Base-by-base conservation (phyloP, 2,888 invertebrate species). In the Dione vanillae region DNA sequence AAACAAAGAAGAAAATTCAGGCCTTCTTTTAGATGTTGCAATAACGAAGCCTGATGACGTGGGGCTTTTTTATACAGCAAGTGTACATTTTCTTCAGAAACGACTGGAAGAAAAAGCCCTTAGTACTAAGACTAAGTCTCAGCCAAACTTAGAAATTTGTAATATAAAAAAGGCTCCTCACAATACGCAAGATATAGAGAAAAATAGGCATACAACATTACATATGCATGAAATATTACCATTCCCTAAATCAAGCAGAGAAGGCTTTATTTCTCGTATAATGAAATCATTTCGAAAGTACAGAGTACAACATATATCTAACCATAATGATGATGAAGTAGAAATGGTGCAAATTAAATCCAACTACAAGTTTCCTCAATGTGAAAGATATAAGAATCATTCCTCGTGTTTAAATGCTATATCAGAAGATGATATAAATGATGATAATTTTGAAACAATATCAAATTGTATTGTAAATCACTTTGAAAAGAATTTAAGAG, bases 171-270 rank as follows among this genome's bases (percentile, higher is more conserved):
- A 27, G 12, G 19, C 11, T 27, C 20, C 16, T 20, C 51, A 52
- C 54, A 49, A 62, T 56, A 8, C 14, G 11, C 12, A 47, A 54
- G 40, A 14, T 35, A 47, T 35, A 52, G 3, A 9, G n/a, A n/a
- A n/a, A 51, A 56, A 56, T 58, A 59, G 12, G 11, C 62, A 20
- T 19, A 72, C 78, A 3, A 82, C 84, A 16, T 76, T 92, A 20
- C 83, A 89, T 8, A 90, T 92, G 85, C 82, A 85, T 56, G 87
- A 91, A 83, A 82, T 92, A n/a, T 77, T 92, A 58, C 90, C 91
- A 1, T 91, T 86, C 73, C 92, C 92, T 2, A 91, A 89, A 77
- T 81, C 87, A 0, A 85, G 76, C 58, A 88, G 80, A 65, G 79
- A 83, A 27, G 80, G 82, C 67, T 85, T 90, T 64, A 80, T 90